Evolutionary conservation across 2,888 invertebrate species (phyloP).

Genomic region (Coleophora flavipennella): DNA sequence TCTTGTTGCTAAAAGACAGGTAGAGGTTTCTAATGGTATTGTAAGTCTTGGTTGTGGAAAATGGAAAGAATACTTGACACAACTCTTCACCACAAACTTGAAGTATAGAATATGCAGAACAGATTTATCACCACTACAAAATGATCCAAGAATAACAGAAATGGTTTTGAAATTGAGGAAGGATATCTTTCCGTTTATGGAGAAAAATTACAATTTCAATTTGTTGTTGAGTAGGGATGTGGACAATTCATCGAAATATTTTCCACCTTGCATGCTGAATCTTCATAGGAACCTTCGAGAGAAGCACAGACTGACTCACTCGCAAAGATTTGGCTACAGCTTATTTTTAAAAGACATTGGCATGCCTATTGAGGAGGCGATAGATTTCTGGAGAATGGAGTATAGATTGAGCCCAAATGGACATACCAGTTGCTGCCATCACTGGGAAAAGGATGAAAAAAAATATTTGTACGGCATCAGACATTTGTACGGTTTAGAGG

Average conservation of each 20-base stretch:
- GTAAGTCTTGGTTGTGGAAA: constrained; percentile 68
- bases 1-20: constrained; percentile 65
- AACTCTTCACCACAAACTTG: constrained; percentile 61
- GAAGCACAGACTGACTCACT: constrained; percentile 77
- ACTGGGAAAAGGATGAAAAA: constrained; percentile 75
- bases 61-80: constrained; percentile 65
- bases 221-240: constrained; percentile 46
- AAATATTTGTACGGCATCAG: constrained; percentile 78
- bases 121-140: constrained; percentile 29
- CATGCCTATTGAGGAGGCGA: constrained; percentile 75
- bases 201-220: constrained; percentile 15
- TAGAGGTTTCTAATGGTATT: constrained; percentile 63
- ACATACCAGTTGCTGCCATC: constrained; percentile 70
- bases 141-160: constrained; percentile 47
- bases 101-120: constrained; percentile 34
- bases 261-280: constrained; percentile 79
- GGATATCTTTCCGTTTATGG: constrained; percentile 21
- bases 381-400: constrained; percentile 76
- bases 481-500: constrained; percentile 82
- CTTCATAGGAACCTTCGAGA: constrained; percentile 66
- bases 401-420: constrained; percentile 68
- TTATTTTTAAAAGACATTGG: constrained; percentile 82
- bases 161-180: constrained; percentile 34
- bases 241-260: constrained; percentile 45
- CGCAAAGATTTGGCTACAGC: constrained; percentile 76